Conservation (phyloP, 2,113 vertebrate genomes). For the Mustela lutreola region DNA sequence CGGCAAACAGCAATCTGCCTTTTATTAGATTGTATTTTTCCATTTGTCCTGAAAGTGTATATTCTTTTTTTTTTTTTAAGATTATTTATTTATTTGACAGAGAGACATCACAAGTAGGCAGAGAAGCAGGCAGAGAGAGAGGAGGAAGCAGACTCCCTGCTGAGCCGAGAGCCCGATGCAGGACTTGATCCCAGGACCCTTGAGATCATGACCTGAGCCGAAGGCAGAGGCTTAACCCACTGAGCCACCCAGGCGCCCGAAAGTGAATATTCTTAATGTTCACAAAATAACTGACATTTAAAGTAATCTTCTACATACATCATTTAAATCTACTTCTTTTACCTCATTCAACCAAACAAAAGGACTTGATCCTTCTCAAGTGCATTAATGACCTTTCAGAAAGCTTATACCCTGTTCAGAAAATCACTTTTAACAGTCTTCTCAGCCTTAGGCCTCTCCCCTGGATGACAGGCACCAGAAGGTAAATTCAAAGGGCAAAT, state of each 20-base stretch:
- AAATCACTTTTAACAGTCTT: slow-evolving; percentile 18
- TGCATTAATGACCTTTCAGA: background rate
- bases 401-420: background rate
- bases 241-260: background rate
- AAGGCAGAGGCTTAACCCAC: too few species aligned
- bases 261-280: background rate
- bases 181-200: too few species aligned
- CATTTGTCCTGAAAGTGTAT: background rate
- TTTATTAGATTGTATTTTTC: background rate
- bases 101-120: too few species aligned
- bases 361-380: background rate
- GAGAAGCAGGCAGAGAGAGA: too few species aligned
- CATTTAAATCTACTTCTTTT: background rate
- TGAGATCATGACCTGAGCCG: too few species aligned
- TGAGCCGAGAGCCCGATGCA: too few species aligned
- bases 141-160: too few species aligned
- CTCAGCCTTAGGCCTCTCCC: background rate
- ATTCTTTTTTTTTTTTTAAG: too few species aligned
- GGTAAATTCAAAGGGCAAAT: background rate
- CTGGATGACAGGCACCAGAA: background rate
- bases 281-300: background rate
- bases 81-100: too few species aligned
- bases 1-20: background rate
- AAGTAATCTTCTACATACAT: background rate
- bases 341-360: background rate